Conservation (phyloP, 1,140 invertebrate species). For the Prorops nasuta region DNA sequence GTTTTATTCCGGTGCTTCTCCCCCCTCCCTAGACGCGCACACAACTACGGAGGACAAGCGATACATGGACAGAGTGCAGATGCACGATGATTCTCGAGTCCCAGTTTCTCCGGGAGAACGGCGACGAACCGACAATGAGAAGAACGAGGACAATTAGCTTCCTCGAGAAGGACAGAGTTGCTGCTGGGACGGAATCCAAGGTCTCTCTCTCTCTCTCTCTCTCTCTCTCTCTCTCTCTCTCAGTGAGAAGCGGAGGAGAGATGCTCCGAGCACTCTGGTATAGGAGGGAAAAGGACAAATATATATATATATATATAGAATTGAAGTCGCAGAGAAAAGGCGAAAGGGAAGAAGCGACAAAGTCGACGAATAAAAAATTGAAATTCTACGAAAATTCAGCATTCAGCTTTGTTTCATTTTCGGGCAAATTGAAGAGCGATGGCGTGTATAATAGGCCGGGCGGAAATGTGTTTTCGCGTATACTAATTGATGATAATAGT, state of each 20-base stretch:
- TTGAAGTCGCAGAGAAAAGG: not conserved
- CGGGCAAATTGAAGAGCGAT: not conserved
- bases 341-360: not conserved
- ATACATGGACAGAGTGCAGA: too few relatives aligned
- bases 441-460: not conserved
- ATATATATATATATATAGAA: not conserved
- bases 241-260: not conserved
- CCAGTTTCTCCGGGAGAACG: constrained; percentile 24
- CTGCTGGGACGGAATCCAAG: not conserved
- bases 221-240: constrained; percentile 1
- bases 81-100: too few relatives aligned
- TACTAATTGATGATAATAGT: not conserved
- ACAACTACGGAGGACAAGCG: constrained; percentile 3
- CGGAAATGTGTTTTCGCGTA: not conserved
- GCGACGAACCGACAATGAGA: constrained; percentile 23
- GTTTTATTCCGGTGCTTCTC: too few relatives aligned
- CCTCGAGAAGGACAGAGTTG: not conserved
- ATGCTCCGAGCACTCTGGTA: not conserved
- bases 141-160: constrained; percentile 31
- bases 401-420: not conserved
- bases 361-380: not conserved
- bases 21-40: not conserved
- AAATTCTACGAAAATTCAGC: not conserved
- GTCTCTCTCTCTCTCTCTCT: too few relatives aligned
- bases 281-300: not conserved